A percentile compares a stretch with the other conserved stretches of the same genome.
These are phyloP conservation scores for Pitta sordida DNA, from an alignment of 2,113 vertebrate genomes.

Conservation along the genomic window DNA sequence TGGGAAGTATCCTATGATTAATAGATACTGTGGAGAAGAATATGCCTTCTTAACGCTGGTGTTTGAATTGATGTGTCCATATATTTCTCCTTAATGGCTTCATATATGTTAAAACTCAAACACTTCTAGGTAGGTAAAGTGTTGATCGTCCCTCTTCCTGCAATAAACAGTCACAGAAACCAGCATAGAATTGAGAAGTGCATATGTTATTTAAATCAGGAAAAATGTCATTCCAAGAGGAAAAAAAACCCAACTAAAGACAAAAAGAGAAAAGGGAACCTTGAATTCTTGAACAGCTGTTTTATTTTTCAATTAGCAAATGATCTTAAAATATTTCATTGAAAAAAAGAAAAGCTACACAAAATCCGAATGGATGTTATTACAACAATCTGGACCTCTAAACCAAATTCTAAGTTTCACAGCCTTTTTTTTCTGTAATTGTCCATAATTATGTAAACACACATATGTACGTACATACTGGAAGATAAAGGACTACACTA, in stretches of 20 bases:
- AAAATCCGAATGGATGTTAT: not conserved
- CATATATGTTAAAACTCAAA: not conserved
- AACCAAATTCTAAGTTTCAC: not conserved
- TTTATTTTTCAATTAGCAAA: not conserved
- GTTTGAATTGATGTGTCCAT: not conserved
- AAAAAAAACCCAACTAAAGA: too few relatives aligned
- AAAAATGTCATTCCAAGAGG: not conserved
- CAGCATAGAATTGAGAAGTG: not conserved
- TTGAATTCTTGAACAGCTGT: not conserved
- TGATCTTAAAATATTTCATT: not conserved
- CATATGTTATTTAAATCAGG: not conserved
- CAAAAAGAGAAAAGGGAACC: not conserved
- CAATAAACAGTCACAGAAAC: not conserved
- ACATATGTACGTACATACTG: not conserved
- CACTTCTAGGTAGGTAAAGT: not conserved
- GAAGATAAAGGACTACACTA: not conserved
- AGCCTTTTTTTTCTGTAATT: not conserved
- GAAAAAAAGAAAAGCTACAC: not conserved
- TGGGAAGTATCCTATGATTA: not conserved
- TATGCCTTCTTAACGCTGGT: not conserved
- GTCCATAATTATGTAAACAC: not conserved
- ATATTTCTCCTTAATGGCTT: not conserved
- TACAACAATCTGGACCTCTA: not conserved
- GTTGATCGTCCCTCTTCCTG: not conserved
- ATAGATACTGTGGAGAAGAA: not conserved